phyloP scores from a whole-genome alignment of 1,140 invertebrate genomes.

The Drusus annulatus region DNA sequence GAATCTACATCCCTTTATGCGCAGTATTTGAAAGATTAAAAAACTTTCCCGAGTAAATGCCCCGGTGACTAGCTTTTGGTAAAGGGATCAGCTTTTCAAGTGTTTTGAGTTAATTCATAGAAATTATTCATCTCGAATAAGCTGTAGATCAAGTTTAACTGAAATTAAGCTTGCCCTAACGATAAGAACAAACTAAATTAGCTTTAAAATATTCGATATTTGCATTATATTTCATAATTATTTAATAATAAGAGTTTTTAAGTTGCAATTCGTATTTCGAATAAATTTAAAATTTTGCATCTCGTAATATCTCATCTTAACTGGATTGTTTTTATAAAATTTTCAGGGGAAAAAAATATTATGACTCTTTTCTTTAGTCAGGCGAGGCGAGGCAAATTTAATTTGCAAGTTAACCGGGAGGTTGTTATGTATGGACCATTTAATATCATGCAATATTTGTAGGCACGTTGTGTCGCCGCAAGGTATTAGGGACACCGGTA shows the following conservation, averaged over 20 bases:
- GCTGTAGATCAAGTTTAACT: too few relatives aligned
- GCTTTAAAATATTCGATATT: too few relatives aligned
- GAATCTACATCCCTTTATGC: background rate
- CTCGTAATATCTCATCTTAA: too few relatives aligned
- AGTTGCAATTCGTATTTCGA: too few relatives aligned
- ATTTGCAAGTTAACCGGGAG: slow-evolving; percentile 54
- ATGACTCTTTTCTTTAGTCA: background rate
- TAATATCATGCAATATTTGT: slow-evolving; percentile 57
- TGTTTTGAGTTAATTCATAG: slow-evolving; percentile 1
- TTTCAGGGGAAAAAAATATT: too few relatives aligned
- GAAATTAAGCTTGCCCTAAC: too few relatives aligned
- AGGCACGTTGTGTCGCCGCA: slow-evolving; percentile 55
- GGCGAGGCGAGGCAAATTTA: slow-evolving; percentile 10
- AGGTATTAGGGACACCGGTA: slow-evolving; percentile 50
- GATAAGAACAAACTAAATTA: too few relatives aligned
- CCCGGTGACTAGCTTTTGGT: background rate
- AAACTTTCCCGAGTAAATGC: background rate
- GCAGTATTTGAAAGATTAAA: background rate
- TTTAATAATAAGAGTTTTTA: too few relatives aligned
- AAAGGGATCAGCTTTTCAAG: background rate
- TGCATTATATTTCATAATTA: too few relatives aligned
- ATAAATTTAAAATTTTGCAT: too few relatives aligned
- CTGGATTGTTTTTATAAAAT: too few relatives aligned
- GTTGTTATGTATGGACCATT: slow-evolving; percentile 51
- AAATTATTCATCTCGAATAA: background rate